phyloP scores from a whole-genome alignment of 2,113 vertebrate species.

The Carassius carassius region DNA sequence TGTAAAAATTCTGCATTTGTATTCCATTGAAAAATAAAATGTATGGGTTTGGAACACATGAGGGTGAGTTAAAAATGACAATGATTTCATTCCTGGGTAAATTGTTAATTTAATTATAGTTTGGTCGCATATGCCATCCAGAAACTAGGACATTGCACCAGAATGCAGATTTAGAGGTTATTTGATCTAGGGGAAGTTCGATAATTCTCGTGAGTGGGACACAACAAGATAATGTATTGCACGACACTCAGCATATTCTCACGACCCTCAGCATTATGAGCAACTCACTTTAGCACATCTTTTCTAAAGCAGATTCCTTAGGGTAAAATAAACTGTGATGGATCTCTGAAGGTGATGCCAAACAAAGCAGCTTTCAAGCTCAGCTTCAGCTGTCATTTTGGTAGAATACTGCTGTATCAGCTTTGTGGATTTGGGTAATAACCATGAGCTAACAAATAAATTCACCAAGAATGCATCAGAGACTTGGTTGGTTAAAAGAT shows the following conservation, averaged over 20 bases:
- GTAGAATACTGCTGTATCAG: not conserved
- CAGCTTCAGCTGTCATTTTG: not conserved
- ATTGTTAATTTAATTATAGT: constrained; percentile 3
- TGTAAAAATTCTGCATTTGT: not conserved
- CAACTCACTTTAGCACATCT: not conserved
- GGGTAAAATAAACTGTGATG: not conserved
- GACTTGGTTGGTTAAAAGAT: not conserved
- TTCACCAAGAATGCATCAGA: not conserved
- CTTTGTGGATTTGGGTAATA: not conserved
- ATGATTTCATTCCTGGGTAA: not conserved
- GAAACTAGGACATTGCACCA: not conserved
- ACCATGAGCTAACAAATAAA: constrained; percentile 2
- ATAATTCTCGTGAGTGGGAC: not conserved
- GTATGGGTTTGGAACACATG: not conserved
- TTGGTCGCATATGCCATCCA: not conserved
- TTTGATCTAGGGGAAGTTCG: not conserved
- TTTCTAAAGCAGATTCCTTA: not conserved
- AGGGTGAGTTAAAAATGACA: constrained; percentile 3
- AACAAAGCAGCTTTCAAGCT: not conserved
- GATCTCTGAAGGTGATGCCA: not conserved
- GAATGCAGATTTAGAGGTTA: not conserved
- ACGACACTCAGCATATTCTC: not conserved
- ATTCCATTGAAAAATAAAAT: not conserved
- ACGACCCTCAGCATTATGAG: not conserved
- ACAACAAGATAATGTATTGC: no score